Evolutionary conservation across 37 sponge, comb jelly and placozoan species (phyloP).

Genomic region (Spongilla lacustris): DNA sequence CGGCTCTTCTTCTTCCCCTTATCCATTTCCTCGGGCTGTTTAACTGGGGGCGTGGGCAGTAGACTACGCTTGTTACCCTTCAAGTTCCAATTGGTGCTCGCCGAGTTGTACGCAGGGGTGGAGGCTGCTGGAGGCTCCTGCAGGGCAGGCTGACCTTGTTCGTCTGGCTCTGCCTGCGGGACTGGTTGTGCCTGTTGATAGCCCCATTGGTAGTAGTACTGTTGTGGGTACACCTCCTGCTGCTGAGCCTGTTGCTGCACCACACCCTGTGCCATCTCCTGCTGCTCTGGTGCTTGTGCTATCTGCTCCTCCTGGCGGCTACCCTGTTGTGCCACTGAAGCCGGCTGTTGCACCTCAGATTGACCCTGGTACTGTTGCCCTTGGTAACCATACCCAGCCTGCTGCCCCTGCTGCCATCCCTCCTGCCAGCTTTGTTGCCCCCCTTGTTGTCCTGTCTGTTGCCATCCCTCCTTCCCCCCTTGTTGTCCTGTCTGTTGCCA

Average conservation of each 20-base stretch:
- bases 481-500: neutral
- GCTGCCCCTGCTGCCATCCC: slow-evolving; percentile 26
- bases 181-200: slow-evolving; percentile 11
- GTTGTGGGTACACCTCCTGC: neutral
- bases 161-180: neutral
- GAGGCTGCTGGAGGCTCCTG: neutral
- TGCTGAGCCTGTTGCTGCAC: too few species aligned
- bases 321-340: slow-evolving; percentile 5
- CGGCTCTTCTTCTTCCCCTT: neutral
- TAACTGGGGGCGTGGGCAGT: neutral
- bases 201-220: neutral
- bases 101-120: neutral
- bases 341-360: neutral
- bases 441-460: slow-evolving; percentile 9
- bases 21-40: neutral
- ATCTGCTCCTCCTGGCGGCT: slow-evolving; percentile 9
- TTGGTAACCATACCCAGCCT: neutral
- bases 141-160: neutral
- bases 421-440: neutral
- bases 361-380: slow-evolving; percentile 12
- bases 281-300: neutral
- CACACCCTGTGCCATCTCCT: slow-evolving; percentile 27
- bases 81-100: neutral
- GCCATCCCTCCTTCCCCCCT: neutral
- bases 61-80: neutral